phyloP scores from a whole-genome alignment of 2,888 invertebrate genomes.

The Drosophila mimetica region DNA sequence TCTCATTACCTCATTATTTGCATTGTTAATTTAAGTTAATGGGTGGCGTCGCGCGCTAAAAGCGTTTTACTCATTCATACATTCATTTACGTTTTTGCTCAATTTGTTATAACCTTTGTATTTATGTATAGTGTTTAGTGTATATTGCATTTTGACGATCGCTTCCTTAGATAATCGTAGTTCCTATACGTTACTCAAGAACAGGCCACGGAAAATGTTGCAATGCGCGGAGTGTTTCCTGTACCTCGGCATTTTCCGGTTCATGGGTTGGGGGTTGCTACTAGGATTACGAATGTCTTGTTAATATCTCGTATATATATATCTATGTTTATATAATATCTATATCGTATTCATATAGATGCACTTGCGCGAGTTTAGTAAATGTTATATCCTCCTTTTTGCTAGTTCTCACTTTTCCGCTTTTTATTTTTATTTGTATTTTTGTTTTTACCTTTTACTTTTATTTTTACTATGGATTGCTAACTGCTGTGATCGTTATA shows the following conservation, averaged over 20 bases:
- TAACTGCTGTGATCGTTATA: conserved; percentile 38
- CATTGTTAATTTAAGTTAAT: conserved; percentile 56
- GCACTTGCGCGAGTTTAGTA: conserved; percentile 52
- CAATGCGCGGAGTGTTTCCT: conserved; percentile 11
- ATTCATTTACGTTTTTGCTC: conserved; percentile 1
- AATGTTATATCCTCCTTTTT: conserved; percentile 25
- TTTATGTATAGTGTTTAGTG: conserved; percentile 36
- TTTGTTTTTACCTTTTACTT: not conserved
- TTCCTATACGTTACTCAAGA: conserved; percentile 45
- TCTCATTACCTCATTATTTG: conserved; percentile 11
- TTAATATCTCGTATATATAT: conserved; percentile 35
- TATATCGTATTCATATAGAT: conserved; percentile 36
- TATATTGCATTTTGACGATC: conserved; percentile 39
- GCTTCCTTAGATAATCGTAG: conserved; percentile 41
- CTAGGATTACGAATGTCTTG: conserved; percentile 44
- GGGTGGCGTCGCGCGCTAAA: conserved; percentile 79
- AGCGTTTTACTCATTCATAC: conserved; percentile 59
- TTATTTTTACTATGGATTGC: conserved; percentile 36
- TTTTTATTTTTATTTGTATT: conserved; percentile 5
- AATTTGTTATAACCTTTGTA: conserved; percentile 1
- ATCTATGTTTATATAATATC: conserved; percentile 37
- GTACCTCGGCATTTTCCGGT: not conserved
- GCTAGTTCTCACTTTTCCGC: conserved; percentile 7
- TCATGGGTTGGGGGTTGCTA: conserved; percentile 22
- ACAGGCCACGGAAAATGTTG: conserved; percentile 47